Percentiles rank a stretch among this genome's conserved stretches.
Evolutionary conservation across 2,113 vertebrate species (phyloP).

Genomic region (Datnioides undecimradiatus): DNA sequence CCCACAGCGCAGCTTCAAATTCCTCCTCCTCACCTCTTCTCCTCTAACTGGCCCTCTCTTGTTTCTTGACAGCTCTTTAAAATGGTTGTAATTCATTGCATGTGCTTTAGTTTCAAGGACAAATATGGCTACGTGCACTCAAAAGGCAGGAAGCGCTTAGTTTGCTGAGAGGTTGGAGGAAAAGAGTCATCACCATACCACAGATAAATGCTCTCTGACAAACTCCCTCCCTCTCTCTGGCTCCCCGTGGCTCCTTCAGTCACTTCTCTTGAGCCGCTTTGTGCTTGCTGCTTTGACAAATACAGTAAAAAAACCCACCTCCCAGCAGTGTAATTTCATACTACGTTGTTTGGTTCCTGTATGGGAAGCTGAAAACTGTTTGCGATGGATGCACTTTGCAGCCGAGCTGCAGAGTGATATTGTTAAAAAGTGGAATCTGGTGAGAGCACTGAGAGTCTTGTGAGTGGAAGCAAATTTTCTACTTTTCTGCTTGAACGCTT

Average conservation of each 20-base stretch:
- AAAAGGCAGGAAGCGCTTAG: constrained; percentile 75
- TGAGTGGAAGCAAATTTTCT: constrained; percentile 54
- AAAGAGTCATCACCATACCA: constrained; percentile 79
- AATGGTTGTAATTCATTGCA: constrained; percentile 66
- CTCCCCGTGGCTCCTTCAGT: constrained; percentile 61
- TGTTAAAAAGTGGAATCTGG: constrained; percentile 31
- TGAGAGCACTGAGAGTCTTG: constrained; percentile 24
- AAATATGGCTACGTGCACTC: constrained; percentile 64
- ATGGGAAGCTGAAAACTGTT: constrained; percentile 2
- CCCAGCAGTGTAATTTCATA: constrained; percentile 25
- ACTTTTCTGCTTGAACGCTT: constrained; percentile 70
- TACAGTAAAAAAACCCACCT: constrained; percentile 19
- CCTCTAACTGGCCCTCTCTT: constrained; percentile 50
- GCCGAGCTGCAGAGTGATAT: constrained; percentile 22
- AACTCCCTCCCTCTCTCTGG: constrained; percentile 53
- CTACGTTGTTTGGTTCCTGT: constrained; percentile 11
- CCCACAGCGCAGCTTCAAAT: constrained; percentile 35
- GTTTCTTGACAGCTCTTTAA: constrained; percentile 68
- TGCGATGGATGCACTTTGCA: not conserved
- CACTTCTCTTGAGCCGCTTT: constrained; percentile 43
- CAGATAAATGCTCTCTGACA: constrained; percentile 76
- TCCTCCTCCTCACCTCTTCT: constrained; percentile 60
- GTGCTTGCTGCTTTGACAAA: constrained; percentile 33
- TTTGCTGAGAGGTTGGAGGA: constrained; percentile 74
- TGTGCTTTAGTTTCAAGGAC: constrained; percentile 66